These are phyloP conservation scores for Ganaspis sp. DNA, from an alignment of 1,140 invertebrate species.

Conservation along the genomic window DNA sequence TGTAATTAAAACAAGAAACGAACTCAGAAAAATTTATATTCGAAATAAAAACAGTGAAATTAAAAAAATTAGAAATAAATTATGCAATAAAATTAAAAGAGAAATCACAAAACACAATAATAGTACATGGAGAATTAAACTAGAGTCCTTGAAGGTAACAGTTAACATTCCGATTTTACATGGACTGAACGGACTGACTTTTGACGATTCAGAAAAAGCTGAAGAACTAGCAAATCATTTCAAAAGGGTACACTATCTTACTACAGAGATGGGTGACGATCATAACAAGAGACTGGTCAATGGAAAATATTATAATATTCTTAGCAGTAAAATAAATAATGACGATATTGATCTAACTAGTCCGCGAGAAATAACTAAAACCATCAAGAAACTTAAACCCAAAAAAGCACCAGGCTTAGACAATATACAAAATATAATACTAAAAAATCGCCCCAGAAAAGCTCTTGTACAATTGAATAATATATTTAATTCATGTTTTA, in stretches of 20 bases:
- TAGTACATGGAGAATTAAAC: not conserved
- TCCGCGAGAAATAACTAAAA: no score
- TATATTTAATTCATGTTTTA: no score
- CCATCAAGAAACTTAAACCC: no score
- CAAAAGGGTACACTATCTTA: not conserved
- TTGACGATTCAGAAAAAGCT: not conserved
- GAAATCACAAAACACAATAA: not conserved
- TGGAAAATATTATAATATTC: no score
- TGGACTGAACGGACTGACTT: not conserved
- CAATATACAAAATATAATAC: no score
- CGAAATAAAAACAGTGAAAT: not conserved
- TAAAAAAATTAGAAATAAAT: not conserved
- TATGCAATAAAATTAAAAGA: not conserved
- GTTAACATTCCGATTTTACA: not conserved
- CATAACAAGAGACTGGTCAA: not conserved
- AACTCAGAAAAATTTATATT: not conserved
- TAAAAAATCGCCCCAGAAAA: no score
- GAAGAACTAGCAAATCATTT: not conserved
- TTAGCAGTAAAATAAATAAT: no score
- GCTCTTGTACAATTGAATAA: no score
- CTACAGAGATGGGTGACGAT: not conserved
- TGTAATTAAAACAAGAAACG: not conserved
- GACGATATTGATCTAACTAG: no score
- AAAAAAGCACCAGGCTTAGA: no score
- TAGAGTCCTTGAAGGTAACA: not conserved